Base-by-base conservation (phyloP, 2,113 vertebrate species). In the Phaethon lepturus region DNA sequence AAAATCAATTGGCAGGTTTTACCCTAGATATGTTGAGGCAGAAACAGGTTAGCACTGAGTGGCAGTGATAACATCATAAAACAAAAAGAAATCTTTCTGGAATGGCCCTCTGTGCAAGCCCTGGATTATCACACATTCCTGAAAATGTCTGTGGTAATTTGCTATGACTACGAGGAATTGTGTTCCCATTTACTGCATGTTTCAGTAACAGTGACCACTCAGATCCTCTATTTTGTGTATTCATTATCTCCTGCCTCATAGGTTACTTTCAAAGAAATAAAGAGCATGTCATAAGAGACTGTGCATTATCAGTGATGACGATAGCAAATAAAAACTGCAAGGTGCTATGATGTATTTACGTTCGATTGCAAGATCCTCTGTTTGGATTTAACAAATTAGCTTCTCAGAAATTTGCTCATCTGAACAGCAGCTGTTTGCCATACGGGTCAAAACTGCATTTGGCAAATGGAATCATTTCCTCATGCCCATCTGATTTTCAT, bases 381-480 rank as follows among this genome's bases (percentile, higher is more conserved):
- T 44, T 74, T 67, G 64, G 35, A 86, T 95, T 88, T 93, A 86
- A 71, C 69, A 92, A 95, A 90, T 89, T 52, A 73, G 10, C 38
- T 96, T 93, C 89, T 96, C 67, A 86, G 84, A 94, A 96, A 71
- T 67, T 91, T 84, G 50, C 52, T 95, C 76, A 67, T 92, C 53
- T 93, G 76, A 97, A 63, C 64, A 95, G 72, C 96, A 98, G 90
- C 87, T 97, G 92, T 76, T 95, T 97, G 71, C 95, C 95, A 95
- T 93, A 96, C 93, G 96, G 81, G 79, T 93, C 74, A 86, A 74
- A 96, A 91, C 66, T 90, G 63, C 18, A 25, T 78, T 95, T 96
- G 94, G 94, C 82, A 95, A 95, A 91, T 17, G 35, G 74, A 89
- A 76, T 85, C 4, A 69, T 44, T 93, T 96, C 81, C 91, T 85